Evolutionary conservation across 1,140 invertebrate species (phyloP).

Genomic region (Oedothorax gibbosus): DNA sequence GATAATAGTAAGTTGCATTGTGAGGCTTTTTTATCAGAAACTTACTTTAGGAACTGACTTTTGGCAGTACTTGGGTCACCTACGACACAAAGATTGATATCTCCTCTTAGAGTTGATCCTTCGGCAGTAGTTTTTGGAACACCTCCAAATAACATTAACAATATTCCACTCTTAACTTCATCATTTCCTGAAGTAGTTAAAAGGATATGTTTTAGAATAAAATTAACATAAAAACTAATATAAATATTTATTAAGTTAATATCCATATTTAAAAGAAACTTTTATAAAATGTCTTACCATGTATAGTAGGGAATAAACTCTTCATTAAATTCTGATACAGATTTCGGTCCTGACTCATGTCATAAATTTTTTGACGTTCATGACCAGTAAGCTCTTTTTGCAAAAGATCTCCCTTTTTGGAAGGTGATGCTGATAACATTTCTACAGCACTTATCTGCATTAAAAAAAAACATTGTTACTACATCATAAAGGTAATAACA

Average conservation of each 20-base stretch:
- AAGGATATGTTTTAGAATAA: background rate
- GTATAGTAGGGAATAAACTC: conserved; percentile 96
- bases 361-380: conserved; percentile 96
- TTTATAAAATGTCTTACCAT: conserved; percentile 73
- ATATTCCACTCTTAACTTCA: conserved; percentile 94
- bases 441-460: conserved; percentile 69
- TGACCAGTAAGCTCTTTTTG: conserved; percentile 93
- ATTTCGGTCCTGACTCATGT: conserved; percentile 95
- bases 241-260: background rate
- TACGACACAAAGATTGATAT: conserved; percentile 98
- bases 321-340: conserved; percentile 92
- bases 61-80: conserved; percentile 99
- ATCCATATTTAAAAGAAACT: background rate
- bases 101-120: conserved; percentile 87
- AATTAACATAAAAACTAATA: too few species aligned
- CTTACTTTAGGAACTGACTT: conserved; percentile 95
- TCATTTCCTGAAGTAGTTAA: conserved; percentile 77
- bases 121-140: conserved; percentile 95
- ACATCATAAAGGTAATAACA: background rate
- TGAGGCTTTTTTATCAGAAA: conserved; percentile 58
- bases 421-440: conserved; percentile 88
- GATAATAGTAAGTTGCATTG: too few species aligned
- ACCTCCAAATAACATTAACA: conserved; percentile 98
- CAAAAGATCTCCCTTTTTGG: conserved; percentile 92
- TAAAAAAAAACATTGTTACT: background rate